Base-by-base conservation (phyloP, 2,113 vertebrate genomes). In the Naja naja region DNA sequence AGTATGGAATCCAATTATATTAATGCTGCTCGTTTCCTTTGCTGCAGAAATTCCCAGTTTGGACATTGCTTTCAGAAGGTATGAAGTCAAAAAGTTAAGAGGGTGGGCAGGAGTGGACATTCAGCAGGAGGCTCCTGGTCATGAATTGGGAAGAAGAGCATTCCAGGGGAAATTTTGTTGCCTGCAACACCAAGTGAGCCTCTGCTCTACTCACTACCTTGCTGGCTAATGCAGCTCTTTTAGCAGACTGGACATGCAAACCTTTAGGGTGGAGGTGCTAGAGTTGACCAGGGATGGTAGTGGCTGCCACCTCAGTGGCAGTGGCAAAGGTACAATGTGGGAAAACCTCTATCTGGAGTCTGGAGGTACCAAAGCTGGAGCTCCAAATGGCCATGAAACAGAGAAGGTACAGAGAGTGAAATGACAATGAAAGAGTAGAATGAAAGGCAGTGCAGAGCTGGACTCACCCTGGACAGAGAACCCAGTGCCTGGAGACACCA, bases 11-110 rank as follows among this genome's bases (percentile, higher is more conserved):
- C 12, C 47, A 47, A 11, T 55, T 39, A 45, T 8, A 10, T n/a
- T n/a, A 3, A 27, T 47, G 92, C 52, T 90, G 64, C 64, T 93
- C 14, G 22, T 95, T 91, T 87, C 85, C 93, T 91, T 64, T 3
- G 22, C 47, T 60, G 88, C 90, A 86, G 74, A 20, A 81, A 64
- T 93, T 87, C 89, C 55, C 91, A 93, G 92, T 52, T 92, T 92
- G n/a, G 55, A 96, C 87, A 12, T 8, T 69, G 1, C 90, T 93
- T 94, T 89, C 34, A 53, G 3, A 87, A 93, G 27, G 8, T 16
- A n/a, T 64, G 60, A 64, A 64, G 27, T 64, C 60, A 64, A 64
- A 12, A 64, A n/a, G 60, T n/a, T 56, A 56, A 22, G 55, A 56
- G 11, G 27, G 11, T 30, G 60, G 60, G 60, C 60, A 64, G 27